Conservation (phyloP, 2,113 vertebrate genomes). For the Hydropotes inermis region DNA sequence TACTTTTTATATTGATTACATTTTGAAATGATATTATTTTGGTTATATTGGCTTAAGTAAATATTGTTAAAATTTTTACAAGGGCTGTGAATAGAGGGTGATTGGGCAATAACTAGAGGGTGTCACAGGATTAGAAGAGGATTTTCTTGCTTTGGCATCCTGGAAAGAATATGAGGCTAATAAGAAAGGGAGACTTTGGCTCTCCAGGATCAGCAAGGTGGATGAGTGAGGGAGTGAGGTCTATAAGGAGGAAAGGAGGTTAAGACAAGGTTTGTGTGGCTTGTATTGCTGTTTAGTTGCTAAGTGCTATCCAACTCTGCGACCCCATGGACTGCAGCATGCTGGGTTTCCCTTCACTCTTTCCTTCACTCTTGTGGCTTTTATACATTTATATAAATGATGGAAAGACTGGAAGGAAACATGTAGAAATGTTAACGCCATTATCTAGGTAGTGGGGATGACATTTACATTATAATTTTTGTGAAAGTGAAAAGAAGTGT, state of each 20-base stretch:
- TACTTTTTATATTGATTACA: background rate
- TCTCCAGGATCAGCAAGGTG: background rate
- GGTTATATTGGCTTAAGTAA: background rate
- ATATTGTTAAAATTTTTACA: background rate
- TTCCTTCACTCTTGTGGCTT: background rate
- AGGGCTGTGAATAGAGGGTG: background rate
- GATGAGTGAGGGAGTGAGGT: background rate
- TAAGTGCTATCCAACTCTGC: background rate
- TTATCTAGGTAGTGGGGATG: background rate
- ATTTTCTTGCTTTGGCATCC: background rate
- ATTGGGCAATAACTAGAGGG: background rate
- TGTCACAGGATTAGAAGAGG: background rate
- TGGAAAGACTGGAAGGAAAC: background rate
- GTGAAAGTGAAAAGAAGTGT: background rate
- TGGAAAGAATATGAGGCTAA: background rate
- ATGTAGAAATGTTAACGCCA: background rate
- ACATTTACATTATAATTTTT: background rate
- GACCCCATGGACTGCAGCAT: background rate
- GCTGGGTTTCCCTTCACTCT: background rate
- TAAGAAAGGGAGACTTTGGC: background rate
- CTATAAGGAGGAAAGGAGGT: background rate
- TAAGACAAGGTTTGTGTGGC: background rate
- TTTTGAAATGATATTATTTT: background rate
- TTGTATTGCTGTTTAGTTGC: background rate
- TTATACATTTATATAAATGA: background rate